phyloP scores from a whole-genome alignment of 2,888 invertebrate genomes.

The Ectemnius continuus region DNA sequence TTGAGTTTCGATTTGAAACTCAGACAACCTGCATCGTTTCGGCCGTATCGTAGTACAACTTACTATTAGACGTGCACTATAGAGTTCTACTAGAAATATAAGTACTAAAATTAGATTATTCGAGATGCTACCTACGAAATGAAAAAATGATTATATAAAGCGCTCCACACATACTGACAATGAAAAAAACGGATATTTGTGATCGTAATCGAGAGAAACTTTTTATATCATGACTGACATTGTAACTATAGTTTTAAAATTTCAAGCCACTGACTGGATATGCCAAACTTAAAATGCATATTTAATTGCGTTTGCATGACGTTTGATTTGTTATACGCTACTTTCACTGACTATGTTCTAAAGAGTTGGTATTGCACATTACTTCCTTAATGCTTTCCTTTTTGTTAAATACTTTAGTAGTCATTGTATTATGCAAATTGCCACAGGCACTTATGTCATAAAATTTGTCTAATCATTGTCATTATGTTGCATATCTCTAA shows the following conservation, averaged over 20 bases:
- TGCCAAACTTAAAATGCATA: too few relatives aligned
- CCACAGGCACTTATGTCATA: conserved; percentile 58
- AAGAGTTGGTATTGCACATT: conserved; percentile 47
- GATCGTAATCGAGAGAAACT: too few relatives aligned
- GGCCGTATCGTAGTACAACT: conserved; percentile 48
- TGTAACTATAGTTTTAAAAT: too few relatives aligned
- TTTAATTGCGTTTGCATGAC: too few relatives aligned
- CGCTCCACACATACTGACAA: conserved; percentile 25
- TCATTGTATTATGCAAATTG: conserved; percentile 55
- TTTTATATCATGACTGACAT: too few relatives aligned
- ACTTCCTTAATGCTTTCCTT: conserved; percentile 28
- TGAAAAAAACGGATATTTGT: conserved; percentile 20
- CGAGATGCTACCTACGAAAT: conserved; percentile 31
- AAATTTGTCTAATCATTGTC: conserved; percentile 53
- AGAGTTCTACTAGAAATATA: conserved; percentile 40
- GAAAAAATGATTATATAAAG: conserved; percentile 40
- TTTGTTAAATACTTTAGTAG: conserved; percentile 38
- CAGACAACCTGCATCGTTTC: conserved; percentile 50
- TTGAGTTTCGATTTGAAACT: conserved; percentile 59
- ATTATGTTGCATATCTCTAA: conserved; percentile 49
- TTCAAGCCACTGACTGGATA: too few relatives aligned
- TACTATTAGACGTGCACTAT: conserved; percentile 27
- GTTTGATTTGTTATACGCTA: too few relatives aligned
- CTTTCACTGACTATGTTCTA: conserved; percentile 19
- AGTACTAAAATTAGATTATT: conserved; percentile 41